A percentile compares a stretch with the other conserved stretches of the same genome.
Evolutionary conservation across 2,113 vertebrate species (phyloP).

Genomic region (Telmatochromis sp.): DNA sequence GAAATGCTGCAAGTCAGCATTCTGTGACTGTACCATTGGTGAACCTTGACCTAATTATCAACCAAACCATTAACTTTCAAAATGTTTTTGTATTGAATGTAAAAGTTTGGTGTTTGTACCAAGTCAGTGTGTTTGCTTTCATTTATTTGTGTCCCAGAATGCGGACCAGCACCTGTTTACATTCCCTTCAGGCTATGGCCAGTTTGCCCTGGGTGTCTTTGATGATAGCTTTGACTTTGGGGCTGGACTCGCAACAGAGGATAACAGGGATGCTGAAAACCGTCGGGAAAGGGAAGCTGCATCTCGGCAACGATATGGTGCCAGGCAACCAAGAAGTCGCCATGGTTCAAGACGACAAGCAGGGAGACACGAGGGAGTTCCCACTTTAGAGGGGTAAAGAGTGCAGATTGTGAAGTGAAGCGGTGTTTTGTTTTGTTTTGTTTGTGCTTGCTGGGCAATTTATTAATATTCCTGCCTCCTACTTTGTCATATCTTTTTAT

Average conservation of each 20-base stretch:
- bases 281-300: slow-evolving; percentile 82
- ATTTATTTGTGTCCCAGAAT: slow-evolving; percentile 61
- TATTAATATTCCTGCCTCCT: neutral
- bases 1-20: neutral
- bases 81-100: neutral
- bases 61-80: neutral
- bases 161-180: slow-evolving; percentile 83
- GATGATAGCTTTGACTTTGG: slow-evolving; percentile 87
- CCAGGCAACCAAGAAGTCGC: slow-evolving; percentile 84
- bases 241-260: slow-evolving; percentile 70
- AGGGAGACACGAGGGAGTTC: slow-evolving; percentile 87
- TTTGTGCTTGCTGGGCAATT: neutral
- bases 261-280: slow-evolving; percentile 82
- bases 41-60: neutral
- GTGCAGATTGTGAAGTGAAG: neutral
- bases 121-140: neutral
- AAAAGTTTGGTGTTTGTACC: neutral
- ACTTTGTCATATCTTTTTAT: neutral
- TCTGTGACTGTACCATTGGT: neutral
- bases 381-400: slow-evolving; percentile 87
- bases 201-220: slow-evolving; percentile 89
- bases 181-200: slow-evolving; percentile 85
- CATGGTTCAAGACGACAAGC: slow-evolving; percentile 80
- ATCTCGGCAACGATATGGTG: slow-evolving; percentile 85
- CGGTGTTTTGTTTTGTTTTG: neutral